A percentile compares a stretch with the other conserved stretches of the same genome.
phyloP scores from a whole-genome alignment of 2,888 invertebrate genomes.

The Deroplatys truncata region DNA sequence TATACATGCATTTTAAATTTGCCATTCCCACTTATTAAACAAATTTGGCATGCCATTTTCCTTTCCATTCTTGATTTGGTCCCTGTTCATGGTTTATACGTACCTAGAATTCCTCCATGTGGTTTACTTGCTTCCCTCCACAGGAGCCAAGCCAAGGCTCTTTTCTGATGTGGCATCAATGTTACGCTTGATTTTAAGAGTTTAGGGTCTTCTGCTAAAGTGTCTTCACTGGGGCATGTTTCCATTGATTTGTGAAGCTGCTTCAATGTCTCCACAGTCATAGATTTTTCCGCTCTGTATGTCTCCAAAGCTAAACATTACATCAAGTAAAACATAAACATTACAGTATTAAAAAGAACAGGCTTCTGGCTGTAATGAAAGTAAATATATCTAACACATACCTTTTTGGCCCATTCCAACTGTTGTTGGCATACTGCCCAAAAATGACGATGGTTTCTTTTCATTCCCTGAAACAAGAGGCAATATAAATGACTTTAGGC shows the following conservation, averaged over 20 bases:
- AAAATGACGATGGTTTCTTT: not conserved
- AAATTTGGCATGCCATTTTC: too few species aligned
- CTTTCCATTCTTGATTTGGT: too few species aligned
- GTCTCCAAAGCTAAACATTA: conserved; percentile 57
- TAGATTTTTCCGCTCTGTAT: conserved; percentile 60
- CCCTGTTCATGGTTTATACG: conserved; percentile 25
- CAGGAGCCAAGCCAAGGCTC: conserved; percentile 80
- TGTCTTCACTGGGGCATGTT: conserved; percentile 59
- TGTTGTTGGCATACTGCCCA: not conserved
- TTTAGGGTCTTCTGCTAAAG: conserved; percentile 55
- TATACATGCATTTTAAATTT: too few species aligned
- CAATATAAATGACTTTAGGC: too few species aligned
- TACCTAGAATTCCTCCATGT: conserved; percentile 81
- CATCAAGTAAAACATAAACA: not conserved
- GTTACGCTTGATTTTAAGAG: conserved; percentile 53
- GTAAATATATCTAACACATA: not conserved
- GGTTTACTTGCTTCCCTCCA: conserved; percentile 89
- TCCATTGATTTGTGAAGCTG: conserved; percentile 66
- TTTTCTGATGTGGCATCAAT: conserved; percentile 79
- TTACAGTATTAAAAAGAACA: not conserved
- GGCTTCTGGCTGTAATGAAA: not conserved
- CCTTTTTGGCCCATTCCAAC: not conserved
- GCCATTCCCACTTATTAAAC: too few species aligned
- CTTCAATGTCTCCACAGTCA: conserved; percentile 69
- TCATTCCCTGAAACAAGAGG: not conserved